Percentiles rank a stretch among this genome's conserved stretches.
phyloP scores from a whole-genome alignment of 2,888 invertebrate genomes.

The Dione juno region DNA sequence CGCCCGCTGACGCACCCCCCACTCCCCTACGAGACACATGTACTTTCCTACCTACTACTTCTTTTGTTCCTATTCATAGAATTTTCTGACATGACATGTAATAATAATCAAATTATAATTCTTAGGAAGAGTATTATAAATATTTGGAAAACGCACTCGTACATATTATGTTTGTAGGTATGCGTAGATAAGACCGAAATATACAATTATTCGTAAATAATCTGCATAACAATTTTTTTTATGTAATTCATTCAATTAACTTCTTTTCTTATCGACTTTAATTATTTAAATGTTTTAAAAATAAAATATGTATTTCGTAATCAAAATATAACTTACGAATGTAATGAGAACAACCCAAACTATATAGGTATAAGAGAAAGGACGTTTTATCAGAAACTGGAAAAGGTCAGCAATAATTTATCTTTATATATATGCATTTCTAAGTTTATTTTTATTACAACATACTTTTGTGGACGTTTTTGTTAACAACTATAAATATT shows the following conservation, averaged over 20 bases:
- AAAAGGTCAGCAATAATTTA: slow-evolving; percentile 40
- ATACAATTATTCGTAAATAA: not conserved
- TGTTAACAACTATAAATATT: slow-evolving; percentile 9
- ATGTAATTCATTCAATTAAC: not conserved
- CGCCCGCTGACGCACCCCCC: slow-evolving; percentile 51
- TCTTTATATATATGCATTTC: slow-evolving; percentile 37
- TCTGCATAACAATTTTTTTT: not conserved
- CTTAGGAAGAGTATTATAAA: slow-evolving; percentile 48
- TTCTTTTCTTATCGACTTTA: not conserved
- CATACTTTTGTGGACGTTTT: slow-evolving; percentile 5
- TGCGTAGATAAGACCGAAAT: slow-evolving; percentile 2
- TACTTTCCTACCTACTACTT: slow-evolving; percentile 59
- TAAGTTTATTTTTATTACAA: slow-evolving; percentile 40
- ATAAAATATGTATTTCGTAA: not conserved
- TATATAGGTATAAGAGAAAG: slow-evolving; percentile 32
- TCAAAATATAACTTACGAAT: not conserved
- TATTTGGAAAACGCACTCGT: slow-evolving; percentile 33
- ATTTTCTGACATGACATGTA: slow-evolving; percentile 57
- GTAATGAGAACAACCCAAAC: slow-evolving; percentile 30
- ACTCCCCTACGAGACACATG: slow-evolving; percentile 46
- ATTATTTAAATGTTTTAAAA: not conserved
- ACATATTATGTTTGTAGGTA: not conserved
- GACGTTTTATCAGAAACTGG: slow-evolving; percentile 38
- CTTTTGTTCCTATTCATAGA: slow-evolving; percentile 75
- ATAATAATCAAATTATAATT: slow-evolving; percentile 71